Base-by-base conservation (phyloP, 2,797 vertebrate species). In the Clarias laeviceps region DNA sequence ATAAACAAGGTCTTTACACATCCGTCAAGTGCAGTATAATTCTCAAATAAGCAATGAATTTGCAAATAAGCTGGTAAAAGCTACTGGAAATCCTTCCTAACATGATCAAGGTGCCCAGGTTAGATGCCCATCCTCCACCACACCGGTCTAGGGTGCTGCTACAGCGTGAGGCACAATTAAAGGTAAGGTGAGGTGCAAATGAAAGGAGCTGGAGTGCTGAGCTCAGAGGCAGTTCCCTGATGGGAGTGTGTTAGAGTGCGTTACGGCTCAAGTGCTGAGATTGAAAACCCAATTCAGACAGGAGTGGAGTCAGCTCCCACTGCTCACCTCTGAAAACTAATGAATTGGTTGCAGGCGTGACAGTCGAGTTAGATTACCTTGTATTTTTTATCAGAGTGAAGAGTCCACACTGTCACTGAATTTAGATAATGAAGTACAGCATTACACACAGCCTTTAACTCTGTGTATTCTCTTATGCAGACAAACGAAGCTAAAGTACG, bases 291-390 rank as follows among this genome's bases (percentile, higher is more conserved):
- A 91, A 91, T 92, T 90, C 90, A 72, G 81, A 87, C 86, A 70
- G 88, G 81, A 90, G 86, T 82, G 85, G 69, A 86, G 86, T 89
- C 57, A 85, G 82, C 86, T 87, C 82, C 78, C 83, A 84, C 84
- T 79, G 87, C 86, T 84, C 88, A 87, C 84, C 72, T 84, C 85
- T 73, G 84, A 85, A 86, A 70, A 82, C 87, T 91, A 92, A 92
- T 93, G 92, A 92, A 93, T 88, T 90, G 90, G 88, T 87, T 88
- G 89, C 87, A 84, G 88, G 87, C 81, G 76, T 92, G 91, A 91
- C 92, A 91, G 90, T 91, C 85, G 73, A 85, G 87, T 56, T 83
- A 85, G 89, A 90, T 87, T 83, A 89, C 88, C 85, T 89, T 89
- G 85, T 90, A 86, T 92, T 90, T 92, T 54, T 90, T 84, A 91